Evolutionary conservation across 1,140 invertebrate genomes (phyloP), one percentile per base, ranked within the genome.

Genomic region (Acyrthosiphon pisum): DNA sequence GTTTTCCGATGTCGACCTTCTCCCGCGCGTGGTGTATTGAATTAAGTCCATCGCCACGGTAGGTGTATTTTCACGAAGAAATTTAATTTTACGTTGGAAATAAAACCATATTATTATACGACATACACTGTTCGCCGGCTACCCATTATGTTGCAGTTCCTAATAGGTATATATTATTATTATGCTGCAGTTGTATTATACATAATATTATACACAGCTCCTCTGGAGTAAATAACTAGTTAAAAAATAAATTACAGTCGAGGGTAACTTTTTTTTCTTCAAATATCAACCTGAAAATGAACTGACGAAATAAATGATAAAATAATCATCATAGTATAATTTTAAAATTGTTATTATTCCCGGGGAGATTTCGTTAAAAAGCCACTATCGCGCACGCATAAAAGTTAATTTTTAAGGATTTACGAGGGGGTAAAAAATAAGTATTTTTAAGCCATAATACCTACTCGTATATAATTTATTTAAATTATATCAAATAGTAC

Each of bases 1-100:
- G 89, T 44, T 90, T 44, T 26, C 88, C 53, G 88, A 56, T 41
- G 37, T 90, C 14, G 53, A 90, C 53, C 89, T 90, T 90, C 26
- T 30, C 56, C 44, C 41, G 14, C 14, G 23, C 37, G 41, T 8
- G 18, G 14, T n/a, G 26, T 90, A 90, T 56, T 41, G 23, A 89
- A 89, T 89, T 89, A 89, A 89, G 46, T 56, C 48, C 22, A 53
- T 56, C 88, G 37, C 50, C 14, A 6, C 9, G 50, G 50, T 37
- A 60, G 35, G 11, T 41, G 37, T 22, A 90, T 68, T 90, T 90
- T 26, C 35, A 11, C 30, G 26, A 46, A 60, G 23, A 68, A 90
- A 90, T 44, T 68, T n/a, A 44, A 90, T 90, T 68, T 68, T 60
- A 37, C 26, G 6, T 68, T 11, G 37, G 30, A 41, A n/a, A 68